Conservation (phyloP, 2,113 vertebrate species). For the Melanocharis versteri region DNA sequence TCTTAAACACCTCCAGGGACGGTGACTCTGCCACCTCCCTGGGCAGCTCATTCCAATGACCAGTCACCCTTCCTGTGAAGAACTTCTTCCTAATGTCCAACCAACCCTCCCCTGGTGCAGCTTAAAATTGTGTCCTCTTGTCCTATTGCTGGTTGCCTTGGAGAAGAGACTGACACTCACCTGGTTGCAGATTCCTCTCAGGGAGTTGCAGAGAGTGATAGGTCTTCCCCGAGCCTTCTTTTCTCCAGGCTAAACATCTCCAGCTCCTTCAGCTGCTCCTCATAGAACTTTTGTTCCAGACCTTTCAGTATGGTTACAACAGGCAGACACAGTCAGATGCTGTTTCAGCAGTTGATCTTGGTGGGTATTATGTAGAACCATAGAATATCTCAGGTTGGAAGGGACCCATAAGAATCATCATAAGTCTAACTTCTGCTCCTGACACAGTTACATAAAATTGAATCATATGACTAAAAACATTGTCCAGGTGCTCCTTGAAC, state of each 20-base stretch:
- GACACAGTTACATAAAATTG: neutral
- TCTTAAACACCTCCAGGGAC: too few species aligned
- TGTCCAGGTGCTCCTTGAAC: neutral
- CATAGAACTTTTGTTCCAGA: neutral
- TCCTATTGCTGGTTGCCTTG: neutral
- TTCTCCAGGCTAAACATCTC: neutral
- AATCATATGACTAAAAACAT: neutral
- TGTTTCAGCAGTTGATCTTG: neutral
- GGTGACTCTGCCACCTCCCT: neutral
- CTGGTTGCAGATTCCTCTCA: neutral
- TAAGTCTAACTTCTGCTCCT: neutral
- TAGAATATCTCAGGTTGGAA: neutral
- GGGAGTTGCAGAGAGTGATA: neutral
- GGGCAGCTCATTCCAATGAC: neutral
- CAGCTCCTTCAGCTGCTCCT: neutral
- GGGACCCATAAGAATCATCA: neutral
- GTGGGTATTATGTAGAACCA: neutral
- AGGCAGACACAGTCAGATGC: neutral
- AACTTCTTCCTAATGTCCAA: neutral
- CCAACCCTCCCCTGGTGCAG: accelerated
- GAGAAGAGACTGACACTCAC: accelerated
- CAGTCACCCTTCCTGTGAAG: neutral
- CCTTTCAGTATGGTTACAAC: neutral
- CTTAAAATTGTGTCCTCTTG: neutral
- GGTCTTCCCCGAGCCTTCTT: neutral